phyloP scores from a whole-genome alignment of 2,113 vertebrate species.

The Fulica atra region DNA sequence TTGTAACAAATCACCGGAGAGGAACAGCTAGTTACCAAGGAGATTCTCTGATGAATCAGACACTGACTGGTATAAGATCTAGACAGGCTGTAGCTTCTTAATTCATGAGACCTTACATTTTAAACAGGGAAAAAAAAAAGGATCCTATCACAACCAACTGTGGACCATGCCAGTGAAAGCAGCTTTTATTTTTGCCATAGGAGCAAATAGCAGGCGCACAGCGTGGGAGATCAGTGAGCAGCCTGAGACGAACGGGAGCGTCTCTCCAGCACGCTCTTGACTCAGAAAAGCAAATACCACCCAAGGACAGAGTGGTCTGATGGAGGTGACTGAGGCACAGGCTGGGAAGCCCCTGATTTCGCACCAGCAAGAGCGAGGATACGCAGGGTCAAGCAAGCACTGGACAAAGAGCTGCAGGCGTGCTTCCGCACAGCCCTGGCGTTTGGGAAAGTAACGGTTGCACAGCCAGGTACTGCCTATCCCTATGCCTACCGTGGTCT shows the following conservation, averaged over 20 bases:
- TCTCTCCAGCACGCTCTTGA: conserved; percentile 42
- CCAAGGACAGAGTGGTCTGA: conserved; percentile 64
- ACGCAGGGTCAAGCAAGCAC: neutral
- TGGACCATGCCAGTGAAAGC: neutral
- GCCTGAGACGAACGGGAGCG: neutral
- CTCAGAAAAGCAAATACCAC: conserved; percentile 62
- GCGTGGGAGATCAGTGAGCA: conserved; percentile 18
- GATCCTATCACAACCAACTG: neutral
- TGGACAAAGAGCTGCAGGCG: neutral
- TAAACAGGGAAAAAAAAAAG: neutral
- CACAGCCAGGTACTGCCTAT: neutral
- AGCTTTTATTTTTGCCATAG: conserved; percentile 20
- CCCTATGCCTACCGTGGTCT: rapidly evolving
- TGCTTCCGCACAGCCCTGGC: neutral
- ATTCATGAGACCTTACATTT: conserved; percentile 62
- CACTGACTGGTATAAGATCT: conserved; percentile 60
- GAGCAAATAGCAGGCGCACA: conserved; percentile 1
- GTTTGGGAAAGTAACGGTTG: neutral
- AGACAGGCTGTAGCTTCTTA: conserved; percentile 58
- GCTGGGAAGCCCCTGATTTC: conserved; percentile 13
- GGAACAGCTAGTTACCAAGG: conserved; percentile 72
- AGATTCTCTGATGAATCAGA: conserved; percentile 70
- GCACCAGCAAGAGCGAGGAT: neutral
- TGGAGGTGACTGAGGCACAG: conserved; percentile 45
- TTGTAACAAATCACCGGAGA: conserved; percentile 69